A percentile compares a stretch with the other conserved stretches of the same genome.
These are phyloP conservation scores for Pinctada fucata DNA, from an alignment of 2,888 invertebrate genomes.

Conservation along the genomic window DNA sequence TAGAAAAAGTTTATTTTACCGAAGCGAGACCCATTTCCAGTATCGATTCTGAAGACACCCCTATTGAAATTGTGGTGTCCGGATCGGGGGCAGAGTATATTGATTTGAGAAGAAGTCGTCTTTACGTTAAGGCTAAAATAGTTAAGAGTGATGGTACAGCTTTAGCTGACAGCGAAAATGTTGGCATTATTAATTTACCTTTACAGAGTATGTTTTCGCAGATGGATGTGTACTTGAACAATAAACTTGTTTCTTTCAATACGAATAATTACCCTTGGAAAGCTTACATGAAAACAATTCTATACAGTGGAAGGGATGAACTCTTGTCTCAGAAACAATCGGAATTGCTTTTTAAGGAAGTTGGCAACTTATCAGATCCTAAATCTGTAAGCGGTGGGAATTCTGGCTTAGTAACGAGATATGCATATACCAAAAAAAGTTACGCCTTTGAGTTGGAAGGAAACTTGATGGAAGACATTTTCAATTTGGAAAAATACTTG, in stretches of 20 bases:
- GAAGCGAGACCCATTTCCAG: slow-evolving; percentile 19
- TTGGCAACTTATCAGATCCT: slow-evolving; percentile 6
- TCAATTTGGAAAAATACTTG: slow-evolving; percentile 13
- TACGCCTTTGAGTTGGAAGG: slow-evolving; percentile 16
- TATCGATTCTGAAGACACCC: slow-evolving; percentile 21
- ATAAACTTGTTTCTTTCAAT: slow-evolving; percentile 28
- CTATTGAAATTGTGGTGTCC: slow-evolving; percentile 18
- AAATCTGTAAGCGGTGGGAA: slow-evolving; percentile 21
- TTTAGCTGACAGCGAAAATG: slow-evolving; percentile 17
- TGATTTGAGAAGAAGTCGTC: slow-evolving; percentile 24
- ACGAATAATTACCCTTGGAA: slow-evolving; percentile 27
- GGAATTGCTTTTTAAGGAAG: slow-evolving; percentile 15
- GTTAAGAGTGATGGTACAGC: slow-evolving; percentile 28
- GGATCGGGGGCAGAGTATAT: slow-evolving; percentile 22
- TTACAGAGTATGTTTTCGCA: slow-evolving; percentile 28
- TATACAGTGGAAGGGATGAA: slow-evolving; percentile 15
- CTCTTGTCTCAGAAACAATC: slow-evolving; percentile 6
- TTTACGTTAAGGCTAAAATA: slow-evolving; percentile 24
- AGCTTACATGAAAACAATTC: slow-evolving; percentile 17
- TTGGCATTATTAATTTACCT: slow-evolving; percentile 20
- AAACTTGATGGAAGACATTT: slow-evolving; percentile 13
- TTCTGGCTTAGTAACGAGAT: slow-evolving; percentile 23
- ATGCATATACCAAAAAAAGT: slow-evolving; percentile 19
- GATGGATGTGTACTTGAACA: slow-evolving; percentile 25
- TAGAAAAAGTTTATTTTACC: slow-evolving; percentile 28